Conservation (phyloP, 2,888 invertebrate species). For the Pegoplata infirma region DNA sequence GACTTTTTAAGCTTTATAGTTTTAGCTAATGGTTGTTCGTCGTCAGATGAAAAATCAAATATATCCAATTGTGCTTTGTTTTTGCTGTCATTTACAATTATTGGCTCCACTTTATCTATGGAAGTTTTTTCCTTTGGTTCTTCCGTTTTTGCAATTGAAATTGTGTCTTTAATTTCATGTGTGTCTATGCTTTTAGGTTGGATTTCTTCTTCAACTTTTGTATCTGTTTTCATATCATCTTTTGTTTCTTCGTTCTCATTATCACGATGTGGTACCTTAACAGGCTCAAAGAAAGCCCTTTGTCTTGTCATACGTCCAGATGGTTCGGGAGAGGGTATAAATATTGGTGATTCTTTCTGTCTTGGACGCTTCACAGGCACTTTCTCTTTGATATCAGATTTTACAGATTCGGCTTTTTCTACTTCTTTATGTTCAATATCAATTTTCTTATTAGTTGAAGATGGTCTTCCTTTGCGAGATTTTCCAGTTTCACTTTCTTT, state of each 20-base stretch:
- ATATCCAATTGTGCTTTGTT: slow-evolving; percentile 70
- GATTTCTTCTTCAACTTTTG: neutral
- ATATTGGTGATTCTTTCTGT: slow-evolving; percentile 76
- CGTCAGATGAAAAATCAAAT: slow-evolving; percentile 80
- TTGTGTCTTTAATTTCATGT: slow-evolving; percentile 4
- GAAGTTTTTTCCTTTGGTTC: slow-evolving; percentile 4
- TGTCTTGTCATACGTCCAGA: slow-evolving; percentile 76
- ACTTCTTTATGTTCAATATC: slow-evolving; percentile 53
- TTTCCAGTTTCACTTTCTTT: slow-evolving; percentile 66
- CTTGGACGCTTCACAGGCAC: slow-evolving; percentile 71
- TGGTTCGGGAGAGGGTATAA: slow-evolving; percentile 76
- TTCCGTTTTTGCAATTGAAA: neutral
- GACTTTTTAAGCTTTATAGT: slow-evolving; percentile 74
- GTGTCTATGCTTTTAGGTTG: neutral
- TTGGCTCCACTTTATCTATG: neutral
- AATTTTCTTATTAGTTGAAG: slow-evolving; percentile 64
- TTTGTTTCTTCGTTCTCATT: neutral
- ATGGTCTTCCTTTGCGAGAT: slow-evolving; percentile 67
- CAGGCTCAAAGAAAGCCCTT: slow-evolving; percentile 77
- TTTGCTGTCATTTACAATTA: slow-evolving; percentile 48
- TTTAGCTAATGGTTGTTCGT: slow-evolving; percentile 79
- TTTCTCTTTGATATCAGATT: slow-evolving; percentile 64
- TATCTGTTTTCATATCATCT: slow-evolving; percentile 20
- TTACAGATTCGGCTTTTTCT: slow-evolving; percentile 49
- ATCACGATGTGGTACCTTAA: slow-evolving; percentile 72